phyloP scores from a whole-genome alignment of 1,140 invertebrate species.

The Augochlora pura region DNA sequence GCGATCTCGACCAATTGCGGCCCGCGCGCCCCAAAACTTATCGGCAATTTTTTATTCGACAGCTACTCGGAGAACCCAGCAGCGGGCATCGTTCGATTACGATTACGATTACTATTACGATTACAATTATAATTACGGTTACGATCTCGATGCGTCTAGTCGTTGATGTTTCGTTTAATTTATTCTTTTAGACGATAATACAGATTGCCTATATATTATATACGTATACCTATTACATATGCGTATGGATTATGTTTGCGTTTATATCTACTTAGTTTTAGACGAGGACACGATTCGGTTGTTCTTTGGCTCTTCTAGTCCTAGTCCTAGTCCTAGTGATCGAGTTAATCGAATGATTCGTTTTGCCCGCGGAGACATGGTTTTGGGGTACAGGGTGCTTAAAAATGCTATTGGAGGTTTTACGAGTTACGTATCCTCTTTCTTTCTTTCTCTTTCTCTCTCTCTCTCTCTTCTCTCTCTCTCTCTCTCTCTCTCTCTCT shows the following conservation, averaged over 20 bases:
- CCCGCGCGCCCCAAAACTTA: slow-evolving; percentile 15
- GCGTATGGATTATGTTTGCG: too few species aligned
- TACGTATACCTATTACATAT: too few species aligned
- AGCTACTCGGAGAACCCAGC: neutral
- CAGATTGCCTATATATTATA: neutral
- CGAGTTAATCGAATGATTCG: neutral
- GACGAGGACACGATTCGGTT: neutral
- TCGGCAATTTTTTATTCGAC: slow-evolving; percentile 20
- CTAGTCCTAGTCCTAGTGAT: neutral
- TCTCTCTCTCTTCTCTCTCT: too few species aligned
- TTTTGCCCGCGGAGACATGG: too few species aligned
- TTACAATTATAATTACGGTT: too few species aligned
- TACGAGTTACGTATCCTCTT: too few species aligned
- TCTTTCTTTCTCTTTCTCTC: too few species aligned
- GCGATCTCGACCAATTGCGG: slow-evolving; percentile 35
- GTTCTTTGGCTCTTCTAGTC: neutral
- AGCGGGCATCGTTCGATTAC: neutral
- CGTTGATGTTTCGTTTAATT: neutral
- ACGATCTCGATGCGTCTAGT: neutral
- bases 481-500: too few species aligned
- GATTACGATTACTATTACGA: too few species aligned
- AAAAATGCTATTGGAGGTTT: too few species aligned
- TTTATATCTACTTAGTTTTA: neutral
- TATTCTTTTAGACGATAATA: neutral
- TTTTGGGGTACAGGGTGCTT: too few species aligned